Conservation (phyloP, 2,888 invertebrate species). For the Anaspis maculata region DNA sequence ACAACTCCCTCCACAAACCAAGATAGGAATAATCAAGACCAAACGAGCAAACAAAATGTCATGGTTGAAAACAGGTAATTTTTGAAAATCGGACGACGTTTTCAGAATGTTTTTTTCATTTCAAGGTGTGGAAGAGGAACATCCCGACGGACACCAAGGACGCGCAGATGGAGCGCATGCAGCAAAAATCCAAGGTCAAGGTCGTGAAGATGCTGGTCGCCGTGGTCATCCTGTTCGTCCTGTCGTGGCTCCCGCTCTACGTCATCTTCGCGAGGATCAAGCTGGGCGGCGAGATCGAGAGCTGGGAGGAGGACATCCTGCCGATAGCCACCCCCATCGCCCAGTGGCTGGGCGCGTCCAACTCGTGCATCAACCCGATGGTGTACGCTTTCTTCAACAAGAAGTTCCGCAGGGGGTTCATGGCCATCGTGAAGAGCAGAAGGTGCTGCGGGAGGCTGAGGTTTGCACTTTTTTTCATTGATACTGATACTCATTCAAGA, state of each 20-base stretch:
- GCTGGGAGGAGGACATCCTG: slow-evolving; percentile 72
- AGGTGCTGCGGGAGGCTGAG: slow-evolving; percentile 77
- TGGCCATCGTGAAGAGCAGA: slow-evolving; percentile 77
- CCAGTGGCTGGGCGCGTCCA: slow-evolving; percentile 88
- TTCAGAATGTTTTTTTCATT: no score
- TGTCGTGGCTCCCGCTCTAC: slow-evolving; percentile 90
- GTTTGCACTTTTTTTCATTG: no score
- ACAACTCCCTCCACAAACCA: no score
- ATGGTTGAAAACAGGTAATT: no score
- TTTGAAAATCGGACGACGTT: no score
- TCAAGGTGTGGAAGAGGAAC: slow-evolving; percentile 73
- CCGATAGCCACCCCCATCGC: slow-evolving; percentile 79
- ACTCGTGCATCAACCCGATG: slow-evolving; percentile 92
- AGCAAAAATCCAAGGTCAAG: slow-evolving; percentile 89
- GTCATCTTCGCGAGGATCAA: slow-evolving; percentile 82
- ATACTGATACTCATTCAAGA: no score
- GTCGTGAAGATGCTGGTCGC: slow-evolving; percentile 92
- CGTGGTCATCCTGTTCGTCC: slow-evolving; percentile 85
- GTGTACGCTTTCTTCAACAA: slow-evolving; percentile 93
- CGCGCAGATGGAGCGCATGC: slow-evolving; percentile 85
- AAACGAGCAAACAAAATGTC: no score
- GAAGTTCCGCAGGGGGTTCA: slow-evolving; percentile 84
- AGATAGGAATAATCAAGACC: no score
- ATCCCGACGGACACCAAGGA: slow-evolving; percentile 89
- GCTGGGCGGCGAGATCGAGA: slow-evolving; percentile 63